These are phyloP conservation scores for Venturia canescens DNA, from an alignment of 1,140 invertebrate species.

Conservation along the genomic window DNA sequence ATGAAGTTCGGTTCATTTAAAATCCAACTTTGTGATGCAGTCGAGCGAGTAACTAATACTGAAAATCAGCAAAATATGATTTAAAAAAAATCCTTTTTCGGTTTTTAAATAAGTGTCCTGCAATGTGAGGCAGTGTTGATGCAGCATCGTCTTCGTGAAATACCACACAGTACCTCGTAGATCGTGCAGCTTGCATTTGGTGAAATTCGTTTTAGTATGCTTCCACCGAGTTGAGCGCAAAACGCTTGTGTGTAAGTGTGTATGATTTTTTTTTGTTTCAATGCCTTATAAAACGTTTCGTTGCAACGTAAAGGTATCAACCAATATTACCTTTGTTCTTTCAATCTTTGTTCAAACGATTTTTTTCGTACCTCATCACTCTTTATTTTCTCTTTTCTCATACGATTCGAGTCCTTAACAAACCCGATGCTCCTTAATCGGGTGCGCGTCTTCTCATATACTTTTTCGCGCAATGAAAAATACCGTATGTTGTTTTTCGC, in stretches of 20 bases:
- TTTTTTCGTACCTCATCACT: not conserved
- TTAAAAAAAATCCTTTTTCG: not conserved
- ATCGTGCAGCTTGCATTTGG: not conserved
- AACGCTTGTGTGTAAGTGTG: constrained; percentile 11
- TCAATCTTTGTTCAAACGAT: not conserved
- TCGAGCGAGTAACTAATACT: constrained; percentile 36
- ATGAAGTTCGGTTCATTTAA: constrained; percentile 1
- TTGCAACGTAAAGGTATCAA: constrained; percentile 33
- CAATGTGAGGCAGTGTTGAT: constrained; percentile 24
- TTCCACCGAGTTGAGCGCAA: not conserved
- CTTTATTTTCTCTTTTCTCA: constrained; percentile 4
- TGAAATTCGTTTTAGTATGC: not conserved
- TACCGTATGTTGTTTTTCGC: not conserved
- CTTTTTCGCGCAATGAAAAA: not conserved
- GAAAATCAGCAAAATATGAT: constrained; percentile 30
- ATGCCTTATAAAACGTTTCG: constrained; percentile 38
- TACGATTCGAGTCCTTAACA: constrained; percentile 14
- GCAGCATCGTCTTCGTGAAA: not conserved
- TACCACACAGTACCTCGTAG: not conserved
- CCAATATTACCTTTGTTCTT: not conserved
- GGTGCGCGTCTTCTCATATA: not conserved
- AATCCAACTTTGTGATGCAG: constrained; percentile 23
- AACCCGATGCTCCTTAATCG: not conserved
- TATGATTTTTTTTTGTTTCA: constrained; percentile 6
- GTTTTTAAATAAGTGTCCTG: not conserved